Conservation (phyloP, 2,113 vertebrate species). For the Rostratula benghalensis region DNA sequence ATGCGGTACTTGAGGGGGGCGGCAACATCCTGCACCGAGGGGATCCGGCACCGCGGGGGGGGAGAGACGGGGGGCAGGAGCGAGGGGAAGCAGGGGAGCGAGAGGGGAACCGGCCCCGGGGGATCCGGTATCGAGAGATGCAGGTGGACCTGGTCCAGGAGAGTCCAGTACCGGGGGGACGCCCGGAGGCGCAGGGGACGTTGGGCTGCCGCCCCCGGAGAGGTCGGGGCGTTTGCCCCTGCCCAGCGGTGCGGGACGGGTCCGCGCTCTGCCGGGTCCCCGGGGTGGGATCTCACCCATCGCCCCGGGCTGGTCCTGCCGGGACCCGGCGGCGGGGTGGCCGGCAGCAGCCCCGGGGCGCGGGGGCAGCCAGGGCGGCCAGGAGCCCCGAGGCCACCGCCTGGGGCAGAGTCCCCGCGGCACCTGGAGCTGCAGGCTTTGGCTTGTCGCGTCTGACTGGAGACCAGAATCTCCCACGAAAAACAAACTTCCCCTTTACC, state of each 20-base stretch:
- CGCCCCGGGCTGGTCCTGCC: not conserved
- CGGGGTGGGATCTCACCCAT: not conserved
- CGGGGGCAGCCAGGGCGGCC: not conserved
- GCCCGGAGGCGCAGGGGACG: not conserved
- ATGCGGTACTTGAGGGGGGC: not conserved
- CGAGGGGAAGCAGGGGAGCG: not conserved
- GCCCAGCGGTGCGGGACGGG: not conserved
- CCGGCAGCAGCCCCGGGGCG: not conserved
- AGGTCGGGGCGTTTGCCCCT: not conserved
- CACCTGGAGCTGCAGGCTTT: not conserved
- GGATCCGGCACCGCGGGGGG: no score
- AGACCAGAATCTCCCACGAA: not conserved
- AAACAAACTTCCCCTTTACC: not conserved
- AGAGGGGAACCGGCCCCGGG: no score
- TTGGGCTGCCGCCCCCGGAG: not conserved
- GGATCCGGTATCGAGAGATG: no score
- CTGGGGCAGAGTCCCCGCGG: not conserved
- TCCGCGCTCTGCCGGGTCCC: not conserved
- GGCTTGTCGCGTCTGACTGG: not conserved
- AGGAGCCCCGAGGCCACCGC: not conserved
- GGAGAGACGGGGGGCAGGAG: no score
- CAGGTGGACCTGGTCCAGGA: not conserved
- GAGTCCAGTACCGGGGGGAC: not conserved
- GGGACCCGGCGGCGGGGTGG: not conserved
- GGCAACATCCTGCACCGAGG: not conserved